A percentile compares a stretch with the other conserved stretches of the same genome.
phyloP scores from a whole-genome alignment of 2,113 vertebrate genomes.

The Desmodus rotundus region DNA sequence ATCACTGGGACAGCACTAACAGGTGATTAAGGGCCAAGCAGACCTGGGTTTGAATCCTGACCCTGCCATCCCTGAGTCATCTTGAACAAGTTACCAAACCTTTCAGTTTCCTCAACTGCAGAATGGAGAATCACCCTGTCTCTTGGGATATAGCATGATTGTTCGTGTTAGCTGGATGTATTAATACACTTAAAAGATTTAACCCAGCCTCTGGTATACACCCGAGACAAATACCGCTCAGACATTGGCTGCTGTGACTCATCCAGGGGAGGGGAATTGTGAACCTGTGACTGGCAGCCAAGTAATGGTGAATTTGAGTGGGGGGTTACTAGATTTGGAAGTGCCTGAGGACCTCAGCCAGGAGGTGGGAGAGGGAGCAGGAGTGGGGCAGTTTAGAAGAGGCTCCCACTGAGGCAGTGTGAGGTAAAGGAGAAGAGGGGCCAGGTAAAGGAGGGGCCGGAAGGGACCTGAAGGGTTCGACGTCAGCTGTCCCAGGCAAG shows the following conservation, averaged over 20 bases:
- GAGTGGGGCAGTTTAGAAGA: not conserved
- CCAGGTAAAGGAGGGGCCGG: not conserved
- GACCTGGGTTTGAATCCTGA: not conserved
- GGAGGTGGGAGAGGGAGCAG: not conserved
- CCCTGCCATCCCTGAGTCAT: not conserved
- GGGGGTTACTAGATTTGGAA: not conserved
- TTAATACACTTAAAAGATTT: not conserved
- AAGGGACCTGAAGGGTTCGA: not conserved
- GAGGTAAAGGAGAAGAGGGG: not conserved
- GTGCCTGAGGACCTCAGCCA: not conserved
- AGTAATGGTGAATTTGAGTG: not conserved
- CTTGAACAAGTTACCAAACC: not conserved
- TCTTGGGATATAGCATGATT: not conserved
- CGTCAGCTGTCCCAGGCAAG: not conserved
- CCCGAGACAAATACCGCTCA: not conserved
- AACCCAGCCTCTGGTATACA: too few species aligned
- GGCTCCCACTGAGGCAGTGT: not conserved
- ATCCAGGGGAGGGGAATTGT: not conserved
- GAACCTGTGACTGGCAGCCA: not conserved
- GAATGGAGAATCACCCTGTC: not conserved
- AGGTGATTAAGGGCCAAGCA: not conserved
- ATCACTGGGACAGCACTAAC: not conserved
- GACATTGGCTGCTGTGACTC: not conserved
- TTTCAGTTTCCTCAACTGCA: not conserved
- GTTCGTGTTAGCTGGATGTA: not conserved